Conservation (phyloP, 2,113 vertebrate genomes). For the Camarhynchus parvulus region DNA sequence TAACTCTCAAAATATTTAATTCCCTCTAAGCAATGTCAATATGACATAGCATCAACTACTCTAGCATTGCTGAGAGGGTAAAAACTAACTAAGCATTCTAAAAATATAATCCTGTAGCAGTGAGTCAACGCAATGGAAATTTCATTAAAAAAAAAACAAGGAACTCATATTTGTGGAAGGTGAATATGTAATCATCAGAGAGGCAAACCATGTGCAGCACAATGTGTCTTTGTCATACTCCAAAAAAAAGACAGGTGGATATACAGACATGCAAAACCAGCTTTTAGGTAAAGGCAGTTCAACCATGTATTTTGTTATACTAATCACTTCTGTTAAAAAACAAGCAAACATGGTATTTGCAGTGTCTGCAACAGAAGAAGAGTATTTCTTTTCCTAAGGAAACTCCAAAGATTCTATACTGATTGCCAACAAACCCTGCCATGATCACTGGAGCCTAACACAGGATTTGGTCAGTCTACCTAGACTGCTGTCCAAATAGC, state of each 20-base stretch:
- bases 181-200: not conserved
- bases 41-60: not conserved
- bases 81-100: not conserved
- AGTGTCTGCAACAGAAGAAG: not conserved
- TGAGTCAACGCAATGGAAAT: not conserved
- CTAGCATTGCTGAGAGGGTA: not conserved
- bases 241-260: not conserved
- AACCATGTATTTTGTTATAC: not conserved
- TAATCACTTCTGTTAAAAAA: not conserved
- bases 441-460: not conserved
- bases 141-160: not conserved
- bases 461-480: fast-evolving
- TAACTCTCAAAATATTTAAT: constrained; percentile 32
- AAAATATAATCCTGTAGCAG: not conserved
- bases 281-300: not conserved
- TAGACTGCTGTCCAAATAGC: not conserved
- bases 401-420: not conserved
- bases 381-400: not conserved
- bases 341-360: not conserved
- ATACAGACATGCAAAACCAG: not conserved
- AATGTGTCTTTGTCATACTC: not conserved
- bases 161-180: not conserved
- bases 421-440: not conserved
- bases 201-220: not conserved
- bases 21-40: not conserved